phyloP scores from a whole-genome alignment of 2,113 vertebrate species.

The Crypturellus undulatus region DNA sequence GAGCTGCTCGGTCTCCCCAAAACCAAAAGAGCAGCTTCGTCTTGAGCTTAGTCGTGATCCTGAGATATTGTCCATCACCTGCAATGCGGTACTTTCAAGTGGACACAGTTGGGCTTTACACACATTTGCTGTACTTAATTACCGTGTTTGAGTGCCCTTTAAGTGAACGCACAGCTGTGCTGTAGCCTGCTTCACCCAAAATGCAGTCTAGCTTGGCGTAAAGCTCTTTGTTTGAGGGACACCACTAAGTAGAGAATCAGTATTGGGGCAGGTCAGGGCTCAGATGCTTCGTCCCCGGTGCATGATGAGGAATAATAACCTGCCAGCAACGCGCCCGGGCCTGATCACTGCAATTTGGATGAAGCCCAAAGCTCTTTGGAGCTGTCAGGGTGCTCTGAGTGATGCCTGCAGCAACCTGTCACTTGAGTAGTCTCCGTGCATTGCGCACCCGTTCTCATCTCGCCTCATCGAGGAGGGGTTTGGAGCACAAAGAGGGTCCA shows the following conservation, averaged over 20 bases:
- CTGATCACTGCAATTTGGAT: background rate
- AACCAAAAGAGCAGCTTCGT: background rate
- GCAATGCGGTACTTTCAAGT: background rate
- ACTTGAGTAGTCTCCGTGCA: background rate
- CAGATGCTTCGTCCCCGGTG: background rate
- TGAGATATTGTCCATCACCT: background rate
- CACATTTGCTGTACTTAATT: slow-evolving; percentile 25
- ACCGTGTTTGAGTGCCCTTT: slow-evolving; percentile 32
- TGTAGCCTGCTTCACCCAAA: background rate
- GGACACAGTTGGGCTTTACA: slow-evolving; percentile 5
- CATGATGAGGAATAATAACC: background rate
- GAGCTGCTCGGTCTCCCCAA: too few species aligned
- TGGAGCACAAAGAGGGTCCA: too few species aligned
- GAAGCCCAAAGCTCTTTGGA: fast-evolving
- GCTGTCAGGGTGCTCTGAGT: background rate
- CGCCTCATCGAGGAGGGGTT: background rate
- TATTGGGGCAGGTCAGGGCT: background rate
- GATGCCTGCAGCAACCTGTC: background rate
- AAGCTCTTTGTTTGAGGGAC: slow-evolving; percentile 22
- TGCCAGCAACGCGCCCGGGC: background rate
- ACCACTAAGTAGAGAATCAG: background rate
- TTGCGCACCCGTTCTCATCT: background rate
- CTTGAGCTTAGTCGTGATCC: background rate
- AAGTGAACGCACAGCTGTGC: slow-evolving; percentile 38
- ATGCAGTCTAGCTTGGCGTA: background rate